A percentile compares a stretch with the other conserved stretches of the same genome.
Evolutionary conservation across 1,140 invertebrate genomes (phyloP).

Genomic region (Drosophila ohnishii): DNA sequence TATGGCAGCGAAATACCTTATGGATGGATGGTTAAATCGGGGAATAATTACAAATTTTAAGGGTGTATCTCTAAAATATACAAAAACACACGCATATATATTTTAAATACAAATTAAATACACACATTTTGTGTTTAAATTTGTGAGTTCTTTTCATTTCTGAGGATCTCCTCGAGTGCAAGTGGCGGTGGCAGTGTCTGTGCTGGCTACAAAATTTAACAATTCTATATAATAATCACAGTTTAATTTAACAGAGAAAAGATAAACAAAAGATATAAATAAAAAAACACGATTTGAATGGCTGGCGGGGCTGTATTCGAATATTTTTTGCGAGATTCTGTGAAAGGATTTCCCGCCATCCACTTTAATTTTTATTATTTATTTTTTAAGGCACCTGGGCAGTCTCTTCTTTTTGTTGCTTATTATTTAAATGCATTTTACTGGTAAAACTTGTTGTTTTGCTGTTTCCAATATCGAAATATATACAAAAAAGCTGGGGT

Average conservation of each 20-base stretch:
- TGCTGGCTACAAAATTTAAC: conserved; percentile 40
- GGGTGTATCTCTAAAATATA: conserved; percentile 13
- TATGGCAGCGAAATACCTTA: conserved; percentile 33
- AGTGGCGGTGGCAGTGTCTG: conserved; percentile 41
- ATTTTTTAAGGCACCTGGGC: conserved; percentile 30
- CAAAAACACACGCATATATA: conserved; percentile 6
- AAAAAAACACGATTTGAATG: conserved; percentile 4
- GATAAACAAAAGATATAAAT: conserved; percentile 14
- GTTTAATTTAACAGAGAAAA: conserved; percentile 50
- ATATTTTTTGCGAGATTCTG: not conserved
- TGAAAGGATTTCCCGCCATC: not conserved
- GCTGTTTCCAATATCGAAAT: conserved; percentile 14
- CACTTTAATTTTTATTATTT: not conserved
- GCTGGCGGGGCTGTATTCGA: conserved; percentile 5
- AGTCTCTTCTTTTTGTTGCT: conserved; percentile 34
- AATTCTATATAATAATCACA: conserved; percentile 64
- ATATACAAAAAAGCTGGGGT: not conserved
- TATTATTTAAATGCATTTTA: conserved; percentile 28
- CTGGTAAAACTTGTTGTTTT: not conserved
- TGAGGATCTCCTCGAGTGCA: conserved; percentile 20
- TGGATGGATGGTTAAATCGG: conserved; percentile 2
- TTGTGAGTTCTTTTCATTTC: conserved; percentile 1
- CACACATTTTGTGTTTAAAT: conserved; percentile 13
- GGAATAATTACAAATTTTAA: conserved; percentile 18
- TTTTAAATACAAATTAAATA: conserved; percentile 24